Percentiles rank a stretch among this genome's conserved stretches.
Evolutionary conservation across 2,113 vertebrate genomes (phyloP).

Genomic region (Equus przewalskii): DNA sequence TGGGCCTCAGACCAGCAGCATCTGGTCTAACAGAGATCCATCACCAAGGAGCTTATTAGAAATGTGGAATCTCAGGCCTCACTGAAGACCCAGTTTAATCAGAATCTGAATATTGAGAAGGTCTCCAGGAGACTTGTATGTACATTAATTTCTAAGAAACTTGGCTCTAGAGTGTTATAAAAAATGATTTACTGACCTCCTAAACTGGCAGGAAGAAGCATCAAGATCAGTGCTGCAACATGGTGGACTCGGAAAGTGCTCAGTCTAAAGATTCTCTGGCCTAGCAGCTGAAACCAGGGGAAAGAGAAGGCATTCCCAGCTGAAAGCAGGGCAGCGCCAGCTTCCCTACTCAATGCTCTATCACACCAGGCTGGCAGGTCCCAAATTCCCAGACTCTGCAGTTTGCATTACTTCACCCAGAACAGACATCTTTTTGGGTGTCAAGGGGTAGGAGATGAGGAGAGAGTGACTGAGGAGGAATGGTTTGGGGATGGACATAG

Average conservation of each 20-base stretch:
- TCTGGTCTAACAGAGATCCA: too few species aligned
- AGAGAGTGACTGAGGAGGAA: background rate
- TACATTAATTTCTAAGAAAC: background rate
- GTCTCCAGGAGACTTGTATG: background rate
- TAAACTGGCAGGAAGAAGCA: background rate
- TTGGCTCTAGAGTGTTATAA: background rate
- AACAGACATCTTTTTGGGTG: background rate
- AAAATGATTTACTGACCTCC: background rate
- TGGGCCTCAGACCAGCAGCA: background rate
- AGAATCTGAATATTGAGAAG: background rate
- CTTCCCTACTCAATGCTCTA: too few species aligned
- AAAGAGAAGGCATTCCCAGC: background rate
- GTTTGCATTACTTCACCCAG: background rate
- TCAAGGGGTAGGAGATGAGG: accelerated
- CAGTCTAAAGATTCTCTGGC: background rate
- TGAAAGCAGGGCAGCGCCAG: background rate
- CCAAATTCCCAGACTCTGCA: background rate
- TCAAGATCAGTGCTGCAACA: background rate
- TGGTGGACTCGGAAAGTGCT: background rate
- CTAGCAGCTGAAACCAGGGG: background rate
- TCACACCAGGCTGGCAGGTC: background rate
- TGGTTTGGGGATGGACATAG: background rate
- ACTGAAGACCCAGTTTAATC: background rate
- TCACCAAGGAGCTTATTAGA: background rate
- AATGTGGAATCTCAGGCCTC: background rate